phyloP scores from a whole-genome alignment of 2,888 invertebrate species.

The Syritta pipiens region DNA sequence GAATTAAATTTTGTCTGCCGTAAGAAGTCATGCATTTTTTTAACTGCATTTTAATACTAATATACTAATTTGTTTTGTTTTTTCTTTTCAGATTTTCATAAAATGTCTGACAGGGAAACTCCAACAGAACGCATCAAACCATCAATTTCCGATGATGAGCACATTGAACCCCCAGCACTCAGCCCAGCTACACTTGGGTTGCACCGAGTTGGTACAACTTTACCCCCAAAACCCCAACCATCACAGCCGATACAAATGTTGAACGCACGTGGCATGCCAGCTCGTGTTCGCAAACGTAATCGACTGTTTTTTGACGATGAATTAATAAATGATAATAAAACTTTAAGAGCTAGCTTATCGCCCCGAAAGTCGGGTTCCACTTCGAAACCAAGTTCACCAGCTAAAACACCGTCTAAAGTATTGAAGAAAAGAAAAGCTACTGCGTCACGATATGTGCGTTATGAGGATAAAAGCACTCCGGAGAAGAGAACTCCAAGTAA shows the following conservation, averaged over 20 bases:
- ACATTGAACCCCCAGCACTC: slow-evolving; percentile 86
- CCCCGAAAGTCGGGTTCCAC: slow-evolving; percentile 76
- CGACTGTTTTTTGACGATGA: slow-evolving; percentile 94
- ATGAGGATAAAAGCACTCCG: slow-evolving; percentile 70
- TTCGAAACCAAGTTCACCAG: slow-evolving; percentile 80
- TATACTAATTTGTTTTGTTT: not conserved
- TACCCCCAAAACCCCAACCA: slow-evolving; percentile 85
- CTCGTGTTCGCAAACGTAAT: slow-evolving; percentile 93
- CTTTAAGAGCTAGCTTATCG: slow-evolving; percentile 82
- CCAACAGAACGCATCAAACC: slow-evolving; percentile 59
- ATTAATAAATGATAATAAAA: slow-evolving; percentile 89
- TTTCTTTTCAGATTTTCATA: slow-evolving; percentile 25
- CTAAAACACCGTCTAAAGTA: slow-evolving; percentile 80
- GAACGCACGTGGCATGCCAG: slow-evolving; percentile 94
- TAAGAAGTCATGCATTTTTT: not conserved
- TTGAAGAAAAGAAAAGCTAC: slow-evolving; percentile 79
- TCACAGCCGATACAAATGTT: slow-evolving; percentile 88
- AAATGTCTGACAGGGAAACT: slow-evolving; percentile 69
- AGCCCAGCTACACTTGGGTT: slow-evolving; percentile 90
- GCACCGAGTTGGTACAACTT: slow-evolving; percentile 88
- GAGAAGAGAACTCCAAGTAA: slow-evolving; percentile 53
- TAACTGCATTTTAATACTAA: not conserved
- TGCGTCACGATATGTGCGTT: slow-evolving; percentile 78
- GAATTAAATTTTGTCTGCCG: no score
- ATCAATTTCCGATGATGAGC: slow-evolving; percentile 80